Percentiles rank a stretch among this genome's conserved stretches.
phyloP scores from a whole-genome alignment of 2,113 vertebrate genomes.

The Crotalus viridis region DNA sequence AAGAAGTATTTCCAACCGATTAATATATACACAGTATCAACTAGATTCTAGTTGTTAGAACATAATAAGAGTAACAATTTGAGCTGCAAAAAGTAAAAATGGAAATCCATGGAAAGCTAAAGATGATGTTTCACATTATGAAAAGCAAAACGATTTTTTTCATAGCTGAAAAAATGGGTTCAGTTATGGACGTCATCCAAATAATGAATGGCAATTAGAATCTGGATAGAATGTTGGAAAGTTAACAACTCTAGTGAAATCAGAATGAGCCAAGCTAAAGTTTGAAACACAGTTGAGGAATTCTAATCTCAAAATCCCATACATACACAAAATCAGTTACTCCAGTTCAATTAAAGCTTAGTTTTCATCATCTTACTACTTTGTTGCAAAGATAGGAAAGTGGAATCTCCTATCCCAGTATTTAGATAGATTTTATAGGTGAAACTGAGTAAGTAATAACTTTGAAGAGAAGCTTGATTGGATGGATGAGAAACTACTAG shows the following conservation, averaged over 20 bases:
- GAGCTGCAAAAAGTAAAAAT: not conserved
- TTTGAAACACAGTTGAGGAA: not conserved
- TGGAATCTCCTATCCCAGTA: not conserved
- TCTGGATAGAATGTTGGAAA: no score
- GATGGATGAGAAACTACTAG: not conserved
- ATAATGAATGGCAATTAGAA: not conserved
- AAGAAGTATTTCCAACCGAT: not conserved
- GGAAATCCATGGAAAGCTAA: not conserved
- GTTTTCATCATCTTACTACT: not conserved
- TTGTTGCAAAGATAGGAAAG: not conserved
- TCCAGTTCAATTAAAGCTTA: not conserved
- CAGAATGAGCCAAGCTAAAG: not conserved
- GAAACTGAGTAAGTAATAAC: not conserved
- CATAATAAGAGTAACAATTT: not conserved
- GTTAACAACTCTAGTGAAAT: not conserved
- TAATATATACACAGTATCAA: not conserved
- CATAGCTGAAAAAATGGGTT: not conserved
- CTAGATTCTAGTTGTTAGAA: not conserved
- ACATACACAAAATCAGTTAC: not conserved
- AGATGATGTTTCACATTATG: not conserved
- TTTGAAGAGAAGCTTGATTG: not conserved
- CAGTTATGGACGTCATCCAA: not conserved
- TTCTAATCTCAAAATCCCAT: not conserved
- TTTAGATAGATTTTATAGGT: not conserved
- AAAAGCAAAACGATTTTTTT: conserved; percentile 3